Percentiles rank a stretch among this genome's conserved stretches.
These are phyloP conservation scores for Clitarchus hookeri DNA, from an alignment of 2,888 invertebrate genomes.

Conservation along the genomic window DNA sequence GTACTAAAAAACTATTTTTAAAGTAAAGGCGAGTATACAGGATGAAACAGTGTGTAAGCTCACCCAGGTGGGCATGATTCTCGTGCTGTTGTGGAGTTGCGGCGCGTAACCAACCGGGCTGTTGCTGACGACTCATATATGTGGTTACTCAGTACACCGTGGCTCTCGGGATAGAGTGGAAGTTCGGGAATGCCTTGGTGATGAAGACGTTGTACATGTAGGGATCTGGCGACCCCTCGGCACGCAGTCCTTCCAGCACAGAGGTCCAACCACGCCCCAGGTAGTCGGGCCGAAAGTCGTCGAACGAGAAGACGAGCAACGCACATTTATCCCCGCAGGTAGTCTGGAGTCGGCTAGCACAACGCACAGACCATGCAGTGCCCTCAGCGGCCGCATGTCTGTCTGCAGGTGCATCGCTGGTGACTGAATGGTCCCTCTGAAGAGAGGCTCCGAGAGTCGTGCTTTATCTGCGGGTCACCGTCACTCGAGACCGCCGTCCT, in stretches of 20 bases:
- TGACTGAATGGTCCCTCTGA: no score
- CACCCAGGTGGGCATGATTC: constrained; percentile 64
- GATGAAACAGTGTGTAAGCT: no score
- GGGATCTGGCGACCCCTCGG: constrained; percentile 61
- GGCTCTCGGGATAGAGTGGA: constrained; percentile 70
- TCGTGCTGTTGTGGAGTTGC: constrained; percentile 60
- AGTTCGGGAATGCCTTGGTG: constrained; percentile 77
- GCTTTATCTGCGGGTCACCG: no score
- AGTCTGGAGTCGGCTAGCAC: no score
- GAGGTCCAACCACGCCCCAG: constrained; percentile 62
- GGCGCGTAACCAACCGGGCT: constrained; percentile 48
- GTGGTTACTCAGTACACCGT: constrained; percentile 69
- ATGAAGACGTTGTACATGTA: constrained; percentile 66
- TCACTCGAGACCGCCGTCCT: no score
- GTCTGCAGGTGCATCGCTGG: no score
- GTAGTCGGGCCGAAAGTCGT: constrained; percentile 73
- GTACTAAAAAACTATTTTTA: no score
- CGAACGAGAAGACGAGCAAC: constrained; percentile 67
- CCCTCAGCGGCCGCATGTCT: no score
- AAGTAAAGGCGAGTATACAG: no score
- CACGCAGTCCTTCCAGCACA: constrained; percentile 60
- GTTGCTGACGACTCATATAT: constrained; percentile 59
- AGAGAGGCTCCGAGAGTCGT: no score
- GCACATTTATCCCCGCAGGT: constrained; percentile 52
- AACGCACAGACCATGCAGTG: no score